Percentiles rank a stretch among this genome's conserved stretches.
phyloP scores from a whole-genome alignment of 2,113 vertebrate species.

The zebrafish (Danio rerio) region GRCz12tu NC_133179.1:13412001-13412500 shows the following conservation, averaged over 20 bases:
- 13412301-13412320: not conserved
- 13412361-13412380: slow-evolving; percentile 2
- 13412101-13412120: slow-evolving; percentile 59
- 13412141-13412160: slow-evolving; percentile 54
- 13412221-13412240: slow-evolving; percentile 4
- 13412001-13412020: slow-evolving; percentile 80
- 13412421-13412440: slow-evolving; percentile 68
- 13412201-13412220: slow-evolving; percentile 37
- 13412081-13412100: slow-evolving; percentile 34
- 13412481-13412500: slow-evolving; percentile 75
- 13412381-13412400: slow-evolving; percentile 12
- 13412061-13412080: slow-evolving; percentile 51
- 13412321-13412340: no score
- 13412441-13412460: slow-evolving; percentile 67
- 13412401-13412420: slow-evolving; percentile 8
- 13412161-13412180: slow-evolving; percentile 42
- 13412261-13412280: slow-evolving; percentile 25
- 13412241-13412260: slow-evolving; percentile 17
- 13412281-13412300: slow-evolving; percentile 1
- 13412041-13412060: slow-evolving; percentile 74
- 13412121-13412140: slow-evolving; percentile 53
- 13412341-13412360: not conserved
- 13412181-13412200: slow-evolving; percentile 35
- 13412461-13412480: slow-evolving; percentile 72
- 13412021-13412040: slow-evolving; percentile 88